phyloP scores from a whole-genome alignment of 2,113 vertebrate species.

The Etheostoma spectabile region DNA sequence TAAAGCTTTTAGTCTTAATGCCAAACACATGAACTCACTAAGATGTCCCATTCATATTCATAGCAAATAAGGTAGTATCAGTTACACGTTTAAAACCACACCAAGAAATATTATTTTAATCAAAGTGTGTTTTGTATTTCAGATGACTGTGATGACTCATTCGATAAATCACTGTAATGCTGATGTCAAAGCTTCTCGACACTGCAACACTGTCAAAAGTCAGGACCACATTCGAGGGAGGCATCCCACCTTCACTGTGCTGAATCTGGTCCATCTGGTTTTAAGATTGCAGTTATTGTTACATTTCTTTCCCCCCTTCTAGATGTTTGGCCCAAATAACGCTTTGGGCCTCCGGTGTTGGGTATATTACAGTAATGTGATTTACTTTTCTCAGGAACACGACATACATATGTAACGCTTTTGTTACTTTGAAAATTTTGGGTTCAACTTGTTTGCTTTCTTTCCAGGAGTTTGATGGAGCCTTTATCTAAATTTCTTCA shows the following conservation, averaged over 20 bases:
- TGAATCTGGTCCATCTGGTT: neutral
- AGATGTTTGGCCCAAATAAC: neutral
- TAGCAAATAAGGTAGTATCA: constrained; percentile 31
- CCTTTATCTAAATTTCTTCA: neutral
- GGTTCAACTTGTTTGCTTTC: neutral
- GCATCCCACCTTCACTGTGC: neutral
- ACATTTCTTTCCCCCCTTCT: neutral
- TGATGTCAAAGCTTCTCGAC: neutral
- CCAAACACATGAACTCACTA: constrained; percentile 61
- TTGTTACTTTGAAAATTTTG: neutral
- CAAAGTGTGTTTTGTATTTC: neutral
- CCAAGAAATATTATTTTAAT: constrained; percentile 19
- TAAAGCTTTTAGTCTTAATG: constrained; percentile 67
- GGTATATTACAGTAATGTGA: neutral
- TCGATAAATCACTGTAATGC: neutral
- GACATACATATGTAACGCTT: neutral
- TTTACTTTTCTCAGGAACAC: neutral
- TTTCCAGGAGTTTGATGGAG: neutral
- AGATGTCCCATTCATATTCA: constrained; percentile 50
- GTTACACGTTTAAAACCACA: constrained; percentile 34
- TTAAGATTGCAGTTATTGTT: neutral
- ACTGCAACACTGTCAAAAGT: neutral
- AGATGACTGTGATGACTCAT: constrained; percentile 8
- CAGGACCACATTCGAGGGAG: no score
- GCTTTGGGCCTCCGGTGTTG: neutral